These are phyloP conservation scores for Eurystomus gularis DNA, from an alignment of 2,113 vertebrate species.

Conservation along the genomic window DNA sequence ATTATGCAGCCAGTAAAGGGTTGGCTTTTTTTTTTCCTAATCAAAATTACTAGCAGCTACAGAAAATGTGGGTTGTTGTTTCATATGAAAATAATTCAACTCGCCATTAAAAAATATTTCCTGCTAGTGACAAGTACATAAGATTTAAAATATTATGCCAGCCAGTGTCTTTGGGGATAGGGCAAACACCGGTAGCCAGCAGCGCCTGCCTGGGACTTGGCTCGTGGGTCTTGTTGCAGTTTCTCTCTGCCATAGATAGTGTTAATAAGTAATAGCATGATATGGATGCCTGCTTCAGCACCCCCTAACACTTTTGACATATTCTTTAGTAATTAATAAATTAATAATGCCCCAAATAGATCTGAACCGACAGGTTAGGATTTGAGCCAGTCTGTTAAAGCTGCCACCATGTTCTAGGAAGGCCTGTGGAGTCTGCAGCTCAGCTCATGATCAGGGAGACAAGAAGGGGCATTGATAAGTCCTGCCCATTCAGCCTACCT, in stretches of 20 bases:
- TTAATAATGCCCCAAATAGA: not conserved
- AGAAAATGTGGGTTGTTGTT: not conserved
- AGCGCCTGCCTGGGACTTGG: not conserved
- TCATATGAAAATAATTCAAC: not conserved
- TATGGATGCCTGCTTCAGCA: not conserved
- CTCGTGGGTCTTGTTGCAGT: too few relatives aligned
- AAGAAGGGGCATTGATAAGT: not conserved
- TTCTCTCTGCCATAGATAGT: not conserved
- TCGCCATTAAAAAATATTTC: not conserved
- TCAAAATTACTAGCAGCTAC: not conserved
- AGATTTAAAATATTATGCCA: not conserved
- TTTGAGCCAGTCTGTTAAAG: not conserved
- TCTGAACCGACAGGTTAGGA: not conserved
- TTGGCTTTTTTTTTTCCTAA: not conserved
- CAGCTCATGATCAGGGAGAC: not conserved
- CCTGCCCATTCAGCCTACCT: not conserved
- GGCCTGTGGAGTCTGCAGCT: not conserved
- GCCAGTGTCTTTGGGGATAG: not conserved
- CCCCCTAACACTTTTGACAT: not conserved
- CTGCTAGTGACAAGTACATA: not conserved
- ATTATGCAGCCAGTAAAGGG: constrained; percentile 18
- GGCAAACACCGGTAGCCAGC: not conserved
- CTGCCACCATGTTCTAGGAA: not conserved
- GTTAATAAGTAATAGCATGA: not conserved
- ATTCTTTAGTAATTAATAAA: not conserved